A percentile compares a stretch with the other conserved stretches of the same genome.
Evolutionary conservation across 2,797 vertebrate genomes (phyloP).

Genomic region (Helostoma temminkii): DNA sequence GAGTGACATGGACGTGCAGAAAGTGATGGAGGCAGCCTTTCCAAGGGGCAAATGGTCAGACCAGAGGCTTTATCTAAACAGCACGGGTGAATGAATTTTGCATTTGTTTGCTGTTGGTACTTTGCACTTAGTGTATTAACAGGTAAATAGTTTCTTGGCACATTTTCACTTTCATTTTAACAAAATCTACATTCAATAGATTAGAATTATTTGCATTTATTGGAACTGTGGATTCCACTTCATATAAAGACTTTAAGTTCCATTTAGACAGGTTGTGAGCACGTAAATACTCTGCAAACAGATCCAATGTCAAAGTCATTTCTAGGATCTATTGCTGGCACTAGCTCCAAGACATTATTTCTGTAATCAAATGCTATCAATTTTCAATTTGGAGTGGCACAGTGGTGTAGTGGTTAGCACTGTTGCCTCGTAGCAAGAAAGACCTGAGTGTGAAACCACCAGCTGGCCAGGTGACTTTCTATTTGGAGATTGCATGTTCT

Average conservation of each 20-base stretch:
- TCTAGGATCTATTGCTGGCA: background rate
- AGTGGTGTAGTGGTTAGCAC: no score
- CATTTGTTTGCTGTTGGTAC: background rate
- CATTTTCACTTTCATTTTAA: background rate
- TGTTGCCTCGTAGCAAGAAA: no score
- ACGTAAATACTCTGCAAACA: background rate
- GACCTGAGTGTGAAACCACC: no score
- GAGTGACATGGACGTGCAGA: constrained; percentile 36
- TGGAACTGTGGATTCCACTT: background rate
- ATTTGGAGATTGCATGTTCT: no score
- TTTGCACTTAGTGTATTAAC: background rate
- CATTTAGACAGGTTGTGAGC: background rate
- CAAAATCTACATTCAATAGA: background rate
- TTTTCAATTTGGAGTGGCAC: no score
- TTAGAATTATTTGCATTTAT: no score
- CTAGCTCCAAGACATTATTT: background rate
- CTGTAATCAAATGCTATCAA: background rate
- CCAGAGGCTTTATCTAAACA: constrained; percentile 38
- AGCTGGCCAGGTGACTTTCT: no score
- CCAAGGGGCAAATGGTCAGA: constrained; percentile 42
- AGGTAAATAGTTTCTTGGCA: background rate
- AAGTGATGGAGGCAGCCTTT: constrained; percentile 41
- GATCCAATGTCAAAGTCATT: background rate
- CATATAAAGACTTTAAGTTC: background rate
- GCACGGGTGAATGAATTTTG: constrained; percentile 28